Evolutionary conservation across 92 coral and sea anemone genomes (phyloP).

Genomic region (Plumapathes pennacea): DNA sequence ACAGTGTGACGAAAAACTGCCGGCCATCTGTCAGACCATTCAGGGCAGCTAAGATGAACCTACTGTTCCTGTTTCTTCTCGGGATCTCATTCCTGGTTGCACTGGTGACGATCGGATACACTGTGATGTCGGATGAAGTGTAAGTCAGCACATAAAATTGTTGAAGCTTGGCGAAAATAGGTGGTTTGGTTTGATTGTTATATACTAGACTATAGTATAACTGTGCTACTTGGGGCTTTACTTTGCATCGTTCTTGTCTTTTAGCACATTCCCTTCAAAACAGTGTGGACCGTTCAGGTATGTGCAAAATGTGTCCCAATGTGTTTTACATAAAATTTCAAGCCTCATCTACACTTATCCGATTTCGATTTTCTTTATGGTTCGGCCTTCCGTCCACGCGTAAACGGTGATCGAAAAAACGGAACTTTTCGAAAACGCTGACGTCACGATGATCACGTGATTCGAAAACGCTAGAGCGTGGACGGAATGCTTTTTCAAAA

Average conservation of each 20-base stretch:
- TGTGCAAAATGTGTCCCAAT: too few relatives aligned
- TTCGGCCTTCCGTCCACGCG: too few relatives aligned
- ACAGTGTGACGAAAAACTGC: constrained; percentile 83
- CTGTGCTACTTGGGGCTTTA: background rate
- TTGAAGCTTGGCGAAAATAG: background rate
- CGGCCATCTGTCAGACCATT: constrained; percentile 93
- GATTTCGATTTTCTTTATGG: too few relatives aligned
- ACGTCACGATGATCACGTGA: too few relatives aligned
- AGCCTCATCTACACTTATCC: too few relatives aligned
- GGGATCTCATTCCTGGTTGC: constrained; percentile 72
- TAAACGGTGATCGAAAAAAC: too few relatives aligned
- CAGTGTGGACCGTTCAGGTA: constrained; percentile 92
- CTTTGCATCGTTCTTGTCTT: background rate
- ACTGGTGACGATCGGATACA: constrained; percentile 76
- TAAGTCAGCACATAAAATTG: constrained; percentile 53
- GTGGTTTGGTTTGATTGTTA: too few relatives aligned
- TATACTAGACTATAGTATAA: too few relatives aligned
- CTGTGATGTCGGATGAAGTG: constrained; percentile 83
- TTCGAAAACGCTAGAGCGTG: too few relatives aligned
- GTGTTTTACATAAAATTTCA: too few relatives aligned
- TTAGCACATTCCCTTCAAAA: constrained; percentile 66
- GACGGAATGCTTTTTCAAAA: too few relatives aligned
- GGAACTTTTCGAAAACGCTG: too few relatives aligned
- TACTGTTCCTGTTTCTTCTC: constrained; percentile 75
- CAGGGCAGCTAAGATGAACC: constrained; percentile 90